phyloP scores from a whole-genome alignment of 2,888 invertebrate species.

The Gastracanthus pulcherrimus region DNA sequence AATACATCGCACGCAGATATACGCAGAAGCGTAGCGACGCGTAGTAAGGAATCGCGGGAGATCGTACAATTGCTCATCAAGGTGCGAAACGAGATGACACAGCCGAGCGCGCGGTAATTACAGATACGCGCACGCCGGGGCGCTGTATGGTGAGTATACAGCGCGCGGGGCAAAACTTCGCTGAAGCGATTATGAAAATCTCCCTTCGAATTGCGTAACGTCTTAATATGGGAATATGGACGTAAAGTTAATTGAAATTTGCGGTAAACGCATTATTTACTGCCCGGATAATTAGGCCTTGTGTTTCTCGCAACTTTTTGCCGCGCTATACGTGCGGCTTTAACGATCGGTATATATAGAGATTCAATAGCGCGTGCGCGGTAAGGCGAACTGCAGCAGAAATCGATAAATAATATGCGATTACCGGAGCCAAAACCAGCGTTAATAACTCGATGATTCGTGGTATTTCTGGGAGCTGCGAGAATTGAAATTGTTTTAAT shows the following conservation, averaged over 20 bases:
- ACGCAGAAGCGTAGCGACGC: not conserved
- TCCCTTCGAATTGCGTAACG: slow-evolving; percentile 39
- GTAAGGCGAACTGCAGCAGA: not conserved
- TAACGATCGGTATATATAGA: slow-evolving; percentile 19
- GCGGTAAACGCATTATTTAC: slow-evolving; percentile 54
- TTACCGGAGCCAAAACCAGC: slow-evolving; percentile 33
- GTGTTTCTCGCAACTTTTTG: slow-evolving; percentile 23
- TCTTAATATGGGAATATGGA: slow-evolving; percentile 31
- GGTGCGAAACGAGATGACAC: slow-evolving; percentile 72
- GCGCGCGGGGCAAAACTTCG: not conserved
- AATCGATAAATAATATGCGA: slow-evolving; percentile 41
- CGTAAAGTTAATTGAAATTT: slow-evolving; percentile 55
- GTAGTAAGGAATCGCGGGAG: slow-evolving; percentile 4
- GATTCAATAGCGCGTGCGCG: not conserved
- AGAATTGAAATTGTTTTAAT: not conserved
- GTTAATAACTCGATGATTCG: slow-evolving; percentile 35
- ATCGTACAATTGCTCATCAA: slow-evolving; percentile 66
- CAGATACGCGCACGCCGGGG: slow-evolving; percentile 45
- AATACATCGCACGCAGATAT: not conserved
- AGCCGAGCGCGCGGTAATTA: slow-evolving; percentile 72
- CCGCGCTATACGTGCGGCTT: not conserved
- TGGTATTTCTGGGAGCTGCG: not conserved
- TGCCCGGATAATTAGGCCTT: slow-evolving; percentile 49
- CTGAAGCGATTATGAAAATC: slow-evolving; percentile 47
- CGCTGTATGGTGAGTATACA: no score